These are phyloP conservation scores for Leiothrix lutea DNA, from an alignment of 2,113 vertebrate genomes.

Conservation along the genomic window DNA sequence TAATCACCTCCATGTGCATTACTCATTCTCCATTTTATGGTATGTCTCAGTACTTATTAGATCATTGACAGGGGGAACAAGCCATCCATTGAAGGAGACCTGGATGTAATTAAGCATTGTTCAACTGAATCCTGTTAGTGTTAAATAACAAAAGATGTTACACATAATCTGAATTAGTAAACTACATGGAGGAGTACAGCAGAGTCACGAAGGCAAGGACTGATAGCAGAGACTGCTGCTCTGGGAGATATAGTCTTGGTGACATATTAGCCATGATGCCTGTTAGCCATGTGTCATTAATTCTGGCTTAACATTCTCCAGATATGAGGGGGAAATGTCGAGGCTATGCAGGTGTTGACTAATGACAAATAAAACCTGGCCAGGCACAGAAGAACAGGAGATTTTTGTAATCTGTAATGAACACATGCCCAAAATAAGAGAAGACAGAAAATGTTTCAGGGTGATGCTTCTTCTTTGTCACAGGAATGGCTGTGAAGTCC, in stretches of 20 bases:
- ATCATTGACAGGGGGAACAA: constrained; percentile 30
- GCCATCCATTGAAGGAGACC: constrained; percentile 40
- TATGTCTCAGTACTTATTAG: constrained; percentile 19
- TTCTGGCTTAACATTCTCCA: constrained; percentile 42
- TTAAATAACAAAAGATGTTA: constrained; percentile 43
- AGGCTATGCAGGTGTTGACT: background rate
- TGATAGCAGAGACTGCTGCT: constrained; percentile 1
- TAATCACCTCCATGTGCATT: constrained; percentile 50
- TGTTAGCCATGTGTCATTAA: constrained; percentile 24
- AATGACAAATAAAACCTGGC: background rate
- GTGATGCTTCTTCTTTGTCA: background rate
- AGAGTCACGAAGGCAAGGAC: constrained; percentile 8
- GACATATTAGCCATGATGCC: background rate
- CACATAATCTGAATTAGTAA: background rate
- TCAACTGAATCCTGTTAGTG: constrained; percentile 30
- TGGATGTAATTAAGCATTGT: constrained; percentile 56
- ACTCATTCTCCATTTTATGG: constrained; percentile 23
- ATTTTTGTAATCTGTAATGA: background rate
- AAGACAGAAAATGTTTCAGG: background rate
- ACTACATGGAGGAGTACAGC: background rate
- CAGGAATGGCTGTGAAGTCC: background rate
- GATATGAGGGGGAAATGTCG: constrained; percentile 5
- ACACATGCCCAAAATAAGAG: background rate
- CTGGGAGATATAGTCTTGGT: background rate
- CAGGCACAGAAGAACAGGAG: background rate